Percentiles rank a stretch among this genome's conserved stretches.
These are phyloP conservation scores for Coranthus polyacanthus DNA, from an alignment of 2,797 vertebrate species.

Conservation along the genomic window DNA sequence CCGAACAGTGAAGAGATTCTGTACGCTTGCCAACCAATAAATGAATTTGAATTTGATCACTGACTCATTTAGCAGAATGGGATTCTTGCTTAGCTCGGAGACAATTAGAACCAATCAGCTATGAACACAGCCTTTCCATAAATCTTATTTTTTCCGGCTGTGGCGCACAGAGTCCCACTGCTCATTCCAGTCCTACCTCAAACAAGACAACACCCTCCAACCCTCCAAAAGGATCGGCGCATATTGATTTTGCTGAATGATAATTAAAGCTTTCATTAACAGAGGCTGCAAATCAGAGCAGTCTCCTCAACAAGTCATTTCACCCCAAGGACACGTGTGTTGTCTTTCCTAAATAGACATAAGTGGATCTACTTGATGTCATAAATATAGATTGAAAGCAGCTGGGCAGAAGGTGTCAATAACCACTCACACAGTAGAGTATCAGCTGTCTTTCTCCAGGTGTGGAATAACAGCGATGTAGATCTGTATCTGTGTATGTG, in stretches of 20 bases:
- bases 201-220: slow-evolving; percentile 28
- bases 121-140: slow-evolving; percentile 66
- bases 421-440: neutral
- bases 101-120: slow-evolving; percentile 76
- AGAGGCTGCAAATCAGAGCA: slow-evolving; percentile 47
- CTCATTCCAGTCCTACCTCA: slow-evolving; percentile 57
- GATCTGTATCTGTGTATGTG: neutral
- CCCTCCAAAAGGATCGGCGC: slow-evolving; percentile 41
- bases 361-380: slow-evolving; percentile 31
- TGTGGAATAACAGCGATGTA: neutral
- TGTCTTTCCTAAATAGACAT: slow-evolving; percentile 29
- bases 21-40: slow-evolving; percentile 56
- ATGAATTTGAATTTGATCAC: slow-evolving; percentile 69
- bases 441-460: neutral
- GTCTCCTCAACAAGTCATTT: slow-evolving; percentile 46
- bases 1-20: slow-evolving; percentile 44
- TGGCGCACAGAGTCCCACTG: slow-evolving; percentile 41
- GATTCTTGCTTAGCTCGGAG: slow-evolving; percentile 69
- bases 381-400: slow-evolving; percentile 25
- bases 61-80: slow-evolving; percentile 67
- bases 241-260: slow-evolving; percentile 68
- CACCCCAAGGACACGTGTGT: slow-evolving; percentile 38
- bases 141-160: slow-evolving; percentile 66
- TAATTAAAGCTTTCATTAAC: slow-evolving; percentile 76
- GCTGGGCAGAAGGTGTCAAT: slow-evolving; percentile 26